A percentile compares a stretch with the other conserved stretches of the same genome.
These are phyloP conservation scores for Nemurella pictetii DNA, from an alignment of 2,888 invertebrate species.

Conservation along the genomic window DNA sequence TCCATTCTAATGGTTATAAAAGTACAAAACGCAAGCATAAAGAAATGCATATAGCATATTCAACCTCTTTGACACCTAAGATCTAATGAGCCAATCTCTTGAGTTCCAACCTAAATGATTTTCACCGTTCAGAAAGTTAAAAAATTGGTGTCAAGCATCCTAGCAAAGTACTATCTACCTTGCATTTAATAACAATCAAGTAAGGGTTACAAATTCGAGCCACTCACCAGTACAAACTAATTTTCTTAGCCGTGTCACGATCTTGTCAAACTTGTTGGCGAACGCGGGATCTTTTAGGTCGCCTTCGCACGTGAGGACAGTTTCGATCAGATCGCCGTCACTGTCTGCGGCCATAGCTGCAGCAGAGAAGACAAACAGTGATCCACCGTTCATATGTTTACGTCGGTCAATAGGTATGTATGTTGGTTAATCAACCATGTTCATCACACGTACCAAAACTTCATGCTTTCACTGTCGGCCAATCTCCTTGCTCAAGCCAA, in stretches of 20 bases:
- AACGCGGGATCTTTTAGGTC: conserved; percentile 86
- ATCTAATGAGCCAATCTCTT: too few species aligned
- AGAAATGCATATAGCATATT: too few species aligned
- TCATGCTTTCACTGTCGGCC: conserved; percentile 47
- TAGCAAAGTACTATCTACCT: background rate
- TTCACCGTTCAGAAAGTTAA: background rate
- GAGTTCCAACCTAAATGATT: too few species aligned
- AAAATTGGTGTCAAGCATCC: background rate
- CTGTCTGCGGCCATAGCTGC: conserved; percentile 81
- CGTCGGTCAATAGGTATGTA: background rate
- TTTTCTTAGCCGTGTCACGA: conserved; percentile 76
- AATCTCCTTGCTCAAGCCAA: conserved; percentile 21
- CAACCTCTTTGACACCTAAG: too few species aligned
- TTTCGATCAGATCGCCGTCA: conserved; percentile 73
- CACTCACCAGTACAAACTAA: conserved; percentile 74
- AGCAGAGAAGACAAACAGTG: conserved; percentile 31
- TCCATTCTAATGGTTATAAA: too few species aligned
- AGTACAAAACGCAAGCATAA: too few species aligned
- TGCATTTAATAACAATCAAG: background rate
- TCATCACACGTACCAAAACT: conserved; percentile 52
- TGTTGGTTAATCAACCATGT: conserved; percentile 10
- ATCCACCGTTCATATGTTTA: conserved; percentile 36
- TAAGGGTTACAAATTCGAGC: background rate
- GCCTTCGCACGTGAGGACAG: conserved; percentile 90
- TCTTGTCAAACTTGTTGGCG: conserved; percentile 75